These are phyloP conservation scores for Phalloptychus januarius DNA, from an alignment of 2,797 vertebrate species.

Conservation along the genomic window DNA sequence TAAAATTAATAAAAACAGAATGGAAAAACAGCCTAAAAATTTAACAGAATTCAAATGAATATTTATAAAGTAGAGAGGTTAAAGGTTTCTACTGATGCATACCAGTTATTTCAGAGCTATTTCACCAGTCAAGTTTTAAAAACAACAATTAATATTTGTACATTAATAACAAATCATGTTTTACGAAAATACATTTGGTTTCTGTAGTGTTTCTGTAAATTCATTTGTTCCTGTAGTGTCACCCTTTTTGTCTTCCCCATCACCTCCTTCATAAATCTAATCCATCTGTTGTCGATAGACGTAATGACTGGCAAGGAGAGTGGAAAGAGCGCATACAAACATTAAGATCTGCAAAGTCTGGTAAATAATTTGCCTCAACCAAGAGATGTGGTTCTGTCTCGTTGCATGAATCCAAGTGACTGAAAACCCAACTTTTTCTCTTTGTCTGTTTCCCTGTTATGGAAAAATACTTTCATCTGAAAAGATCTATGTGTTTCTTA, in stretches of 20 bases:
- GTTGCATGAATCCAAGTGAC: slow-evolving; percentile 18
- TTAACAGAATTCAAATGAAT: slow-evolving; percentile 51
- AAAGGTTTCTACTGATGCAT: neutral
- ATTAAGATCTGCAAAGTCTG: slow-evolving; percentile 22
- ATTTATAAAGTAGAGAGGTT: slow-evolving; percentile 39
- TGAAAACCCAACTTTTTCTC: slow-evolving; percentile 8
- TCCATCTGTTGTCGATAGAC: slow-evolving; percentile 53
- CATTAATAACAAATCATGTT: neutral
- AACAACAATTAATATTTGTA: neutral
- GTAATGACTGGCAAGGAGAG: slow-evolving; percentile 38
- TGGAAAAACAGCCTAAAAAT: slow-evolving; percentile 48
- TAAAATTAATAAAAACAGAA: slow-evolving; percentile 66
- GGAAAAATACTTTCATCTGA: neutral
- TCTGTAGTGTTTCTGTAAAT: too few species aligned
- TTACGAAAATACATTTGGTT: neutral
- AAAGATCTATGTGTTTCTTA: neutral
- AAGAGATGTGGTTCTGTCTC: slow-evolving; percentile 15
- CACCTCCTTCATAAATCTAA: slow-evolving; percentile 49
- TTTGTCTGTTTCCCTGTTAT: neutral
- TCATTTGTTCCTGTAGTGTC: slow-evolving; percentile 59
- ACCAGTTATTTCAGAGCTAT: neutral
- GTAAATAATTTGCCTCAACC: slow-evolving; percentile 29
- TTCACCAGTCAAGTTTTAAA: neutral
- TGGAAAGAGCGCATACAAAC: slow-evolving; percentile 27
- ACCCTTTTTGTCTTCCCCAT: slow-evolving; percentile 45